Conservation (phyloP, 2,888 invertebrate genomes). For the Orthosia gracilis region DNA sequence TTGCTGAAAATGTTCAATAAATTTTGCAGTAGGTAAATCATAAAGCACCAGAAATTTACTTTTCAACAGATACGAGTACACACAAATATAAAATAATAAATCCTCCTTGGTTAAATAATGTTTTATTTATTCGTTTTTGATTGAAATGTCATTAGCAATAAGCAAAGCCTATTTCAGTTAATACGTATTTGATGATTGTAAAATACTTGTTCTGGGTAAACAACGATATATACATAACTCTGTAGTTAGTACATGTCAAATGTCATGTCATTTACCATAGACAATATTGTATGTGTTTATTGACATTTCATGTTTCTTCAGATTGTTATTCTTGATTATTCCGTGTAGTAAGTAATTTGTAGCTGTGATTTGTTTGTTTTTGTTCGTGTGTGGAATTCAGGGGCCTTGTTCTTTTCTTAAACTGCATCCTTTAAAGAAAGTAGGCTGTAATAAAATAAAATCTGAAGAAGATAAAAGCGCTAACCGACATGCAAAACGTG, state of each 20-base stretch:
- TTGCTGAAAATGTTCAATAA: too few species aligned
- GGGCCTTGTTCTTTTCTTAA: neutral
- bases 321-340: conserved; percentile 35
- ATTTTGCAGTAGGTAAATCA: conserved; percentile 3
- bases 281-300: conserved; percentile 40
- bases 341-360: neutral
- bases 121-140: conserved; percentile 64
- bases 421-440: neutral
- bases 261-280: conserved; percentile 58
- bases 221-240: conserved; percentile 25
- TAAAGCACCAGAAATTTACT: neutral
- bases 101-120: conserved; percentile 54
- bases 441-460: neutral
- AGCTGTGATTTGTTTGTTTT: neutral
- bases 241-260: conserved; percentile 50
- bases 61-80: conserved; percentile 12
- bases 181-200: conserved; percentile 74
- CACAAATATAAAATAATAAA: conserved; percentile 19
- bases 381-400: neutral
- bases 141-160: conserved; percentile 64
- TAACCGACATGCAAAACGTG: neutral
- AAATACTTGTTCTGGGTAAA: conserved; percentile 55
- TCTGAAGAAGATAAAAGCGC: neutral
- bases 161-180: conserved; percentile 60
- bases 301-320: conserved; percentile 50